A percentile compares a stretch with the other conserved stretches of the same genome.
Conservation (phyloP, 1,140 invertebrate species). For the Nasonia vitripennis region DNA sequence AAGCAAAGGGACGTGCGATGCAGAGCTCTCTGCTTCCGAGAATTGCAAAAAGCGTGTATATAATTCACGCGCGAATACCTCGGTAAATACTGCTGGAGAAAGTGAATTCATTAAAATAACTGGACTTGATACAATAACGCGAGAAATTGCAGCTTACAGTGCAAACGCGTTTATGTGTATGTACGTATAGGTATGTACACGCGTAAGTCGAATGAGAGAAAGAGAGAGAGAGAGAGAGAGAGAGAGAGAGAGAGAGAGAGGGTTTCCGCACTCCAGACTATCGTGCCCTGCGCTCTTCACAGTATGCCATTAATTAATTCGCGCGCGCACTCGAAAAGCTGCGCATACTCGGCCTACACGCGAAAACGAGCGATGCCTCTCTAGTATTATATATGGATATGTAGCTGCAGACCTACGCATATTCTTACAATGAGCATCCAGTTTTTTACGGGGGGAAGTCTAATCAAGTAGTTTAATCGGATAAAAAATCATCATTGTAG, state of each 20-base stretch:
- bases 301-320: constrained; percentile 44
- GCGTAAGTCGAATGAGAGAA: background rate
- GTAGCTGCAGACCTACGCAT: no score
- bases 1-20: no score
- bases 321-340: constrained; percentile 34
- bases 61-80: no score
- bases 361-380: constrained; percentile 27
- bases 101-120: constrained; percentile 33
- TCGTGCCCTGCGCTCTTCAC: background rate
- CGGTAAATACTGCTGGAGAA: no score
- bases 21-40: no score
- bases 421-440: no score
- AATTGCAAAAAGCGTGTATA: no score
- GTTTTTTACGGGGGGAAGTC: no score
- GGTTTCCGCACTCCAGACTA: background rate
- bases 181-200: no score
- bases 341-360: background rate
- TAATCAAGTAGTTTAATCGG: no score
- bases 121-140: background rate
- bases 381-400: background rate
- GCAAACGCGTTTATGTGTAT: background rate
- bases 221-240: background rate
- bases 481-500: background rate
- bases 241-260: background rate
- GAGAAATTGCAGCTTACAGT: no score